Percentiles rank a stretch among this genome's conserved stretches.
Evolutionary conservation across 2,888 invertebrate species (phyloP).

Genomic region (Uloborus plumipes): DNA sequence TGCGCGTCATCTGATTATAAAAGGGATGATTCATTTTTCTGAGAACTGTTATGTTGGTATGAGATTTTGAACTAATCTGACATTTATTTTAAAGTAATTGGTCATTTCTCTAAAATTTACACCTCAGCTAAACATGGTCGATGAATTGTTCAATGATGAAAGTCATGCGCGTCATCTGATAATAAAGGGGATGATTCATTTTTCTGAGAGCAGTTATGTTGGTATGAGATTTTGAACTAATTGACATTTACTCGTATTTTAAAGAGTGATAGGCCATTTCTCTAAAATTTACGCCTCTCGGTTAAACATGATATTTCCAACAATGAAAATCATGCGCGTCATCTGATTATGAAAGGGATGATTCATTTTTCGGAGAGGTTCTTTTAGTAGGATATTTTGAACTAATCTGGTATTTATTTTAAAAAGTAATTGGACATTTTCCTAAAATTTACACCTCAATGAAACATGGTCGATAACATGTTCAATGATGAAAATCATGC

Average conservation of each 20-base stretch:
- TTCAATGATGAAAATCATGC: too few relatives aligned
- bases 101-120: too few relatives aligned
- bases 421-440: too few relatives aligned
- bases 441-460: too few relatives aligned
- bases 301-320: not conserved
- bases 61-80: too few relatives aligned
- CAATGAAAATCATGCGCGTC: conserved; percentile 1
- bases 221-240: too few relatives aligned
- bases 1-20: not conserved
- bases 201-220: not conserved
- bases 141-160: not conserved
- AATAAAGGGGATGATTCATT: conserved; percentile 7
- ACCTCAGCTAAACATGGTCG: too few relatives aligned
- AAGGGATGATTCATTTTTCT: conserved; percentile 25
- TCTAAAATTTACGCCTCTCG: not conserved
- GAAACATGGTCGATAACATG: too few relatives aligned
- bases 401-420: too few relatives aligned
- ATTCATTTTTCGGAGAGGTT: conserved; percentile 4
- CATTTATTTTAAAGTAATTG: too few relatives aligned
- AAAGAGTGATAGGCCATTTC: not conserved
- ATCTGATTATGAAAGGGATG: not conserved
- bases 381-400: too few relatives aligned
- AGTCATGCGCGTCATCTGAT: conserved; percentile 14
- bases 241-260: not conserved
- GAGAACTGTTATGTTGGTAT: not conserved